Evolutionary conservation across 2,113 vertebrate genomes (phyloP).

Genomic region (Plestiodon gilberti): DNA sequence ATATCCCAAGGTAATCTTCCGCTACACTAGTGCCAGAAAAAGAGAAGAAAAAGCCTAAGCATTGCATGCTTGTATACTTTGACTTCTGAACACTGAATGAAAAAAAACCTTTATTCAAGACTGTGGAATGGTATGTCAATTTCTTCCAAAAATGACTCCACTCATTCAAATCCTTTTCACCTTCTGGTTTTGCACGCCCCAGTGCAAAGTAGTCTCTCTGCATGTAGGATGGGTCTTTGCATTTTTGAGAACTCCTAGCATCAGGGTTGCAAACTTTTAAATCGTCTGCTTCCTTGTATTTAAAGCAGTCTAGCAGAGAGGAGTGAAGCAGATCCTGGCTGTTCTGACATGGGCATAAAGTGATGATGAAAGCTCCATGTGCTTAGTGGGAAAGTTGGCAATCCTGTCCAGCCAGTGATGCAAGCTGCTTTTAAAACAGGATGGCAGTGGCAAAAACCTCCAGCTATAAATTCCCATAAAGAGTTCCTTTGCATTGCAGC

Average conservation of each 20-base stretch:
- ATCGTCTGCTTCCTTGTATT: not conserved
- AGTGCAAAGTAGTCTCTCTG: not conserved
- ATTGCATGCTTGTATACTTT: not conserved
- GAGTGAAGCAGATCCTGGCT: not conserved
- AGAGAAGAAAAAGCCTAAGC: not conserved
- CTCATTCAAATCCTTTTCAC: not conserved
- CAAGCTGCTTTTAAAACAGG: not conserved
- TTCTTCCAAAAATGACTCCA: not conserved
- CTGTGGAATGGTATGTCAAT: not conserved
- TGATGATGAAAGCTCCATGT: not conserved
- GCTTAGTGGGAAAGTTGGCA: not conserved
- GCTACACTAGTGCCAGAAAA: not conserved
- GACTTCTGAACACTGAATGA: not conserved
- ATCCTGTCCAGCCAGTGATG: not conserved
- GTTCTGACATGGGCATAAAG: not conserved
- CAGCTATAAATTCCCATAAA: not conserved
- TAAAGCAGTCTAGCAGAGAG: not conserved
- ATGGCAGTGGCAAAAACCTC: not conserved
- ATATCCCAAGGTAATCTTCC: not conserved
- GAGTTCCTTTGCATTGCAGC: not conserved
- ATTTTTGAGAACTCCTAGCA: not conserved
- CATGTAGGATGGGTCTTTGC: not conserved
- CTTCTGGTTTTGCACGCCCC: not conserved
- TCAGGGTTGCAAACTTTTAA: not conserved
- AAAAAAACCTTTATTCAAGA: not conserved